phyloP scores from a whole-genome alignment of 2,797 vertebrate species.

The Myotis daubentonii region DNA sequence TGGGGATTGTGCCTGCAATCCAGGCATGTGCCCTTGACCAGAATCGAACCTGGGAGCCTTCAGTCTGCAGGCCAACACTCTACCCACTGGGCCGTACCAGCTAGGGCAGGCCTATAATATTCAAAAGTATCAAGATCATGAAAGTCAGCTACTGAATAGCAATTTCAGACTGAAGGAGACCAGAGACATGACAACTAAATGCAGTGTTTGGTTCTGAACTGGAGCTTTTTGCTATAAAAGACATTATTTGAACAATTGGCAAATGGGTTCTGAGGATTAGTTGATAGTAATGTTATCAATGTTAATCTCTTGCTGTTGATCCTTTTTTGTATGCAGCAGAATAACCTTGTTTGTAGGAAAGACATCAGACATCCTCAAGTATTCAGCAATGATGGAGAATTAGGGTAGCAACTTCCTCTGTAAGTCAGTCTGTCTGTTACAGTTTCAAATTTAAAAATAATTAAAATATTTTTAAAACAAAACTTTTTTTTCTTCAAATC shows the following conservation, averaged over 20 bases:
- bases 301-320: neutral
- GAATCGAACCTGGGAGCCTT: no score
- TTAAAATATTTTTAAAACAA: neutral
- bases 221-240: neutral
- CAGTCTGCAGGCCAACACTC: no score
- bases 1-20: no score
- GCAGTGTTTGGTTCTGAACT: neutral
- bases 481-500: neutral
- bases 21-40: no score
- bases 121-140: conserved; percentile 16
- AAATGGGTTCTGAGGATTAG: neutral
- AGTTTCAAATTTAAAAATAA: neutral
- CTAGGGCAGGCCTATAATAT: neutral
- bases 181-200: neutral
- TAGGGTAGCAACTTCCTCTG: neutral
- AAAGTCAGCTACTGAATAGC: neutral
- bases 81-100: no score
- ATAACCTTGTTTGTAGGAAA: neutral
- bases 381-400: neutral
- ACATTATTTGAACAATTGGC: neutral
- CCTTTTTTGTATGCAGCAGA: neutral
- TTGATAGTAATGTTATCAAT: neutral
- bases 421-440: conserved; percentile 23
- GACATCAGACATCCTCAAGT: neutral
- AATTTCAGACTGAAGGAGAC: neutral